Evolutionary conservation across 2,113 vertebrate genomes (phyloP).

Genomic region (Pithys albifrons): DNA sequence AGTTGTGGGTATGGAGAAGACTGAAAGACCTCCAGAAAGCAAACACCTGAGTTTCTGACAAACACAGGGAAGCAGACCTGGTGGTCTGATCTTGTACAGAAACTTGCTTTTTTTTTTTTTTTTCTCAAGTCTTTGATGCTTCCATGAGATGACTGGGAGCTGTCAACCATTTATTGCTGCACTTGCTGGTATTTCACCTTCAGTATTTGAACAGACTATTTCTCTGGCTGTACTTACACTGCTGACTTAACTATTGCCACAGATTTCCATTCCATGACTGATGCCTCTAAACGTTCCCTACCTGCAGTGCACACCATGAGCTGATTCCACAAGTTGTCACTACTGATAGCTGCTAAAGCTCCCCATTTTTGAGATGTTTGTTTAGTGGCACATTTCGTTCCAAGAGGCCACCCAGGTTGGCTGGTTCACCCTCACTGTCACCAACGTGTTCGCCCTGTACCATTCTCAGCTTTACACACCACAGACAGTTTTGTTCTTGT

Average conservation of each 20-base stretch:
- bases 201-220: neutral
- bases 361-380: rapidly evolving
- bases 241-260: rapidly evolving
- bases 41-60: neutral
- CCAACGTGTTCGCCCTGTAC: neutral
- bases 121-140: neutral
- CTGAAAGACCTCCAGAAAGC: neutral
- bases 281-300: neutral
- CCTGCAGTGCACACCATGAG: neutral
- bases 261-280: neutral
- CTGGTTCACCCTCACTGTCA: neutral
- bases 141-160: neutral
- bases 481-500: neutral
- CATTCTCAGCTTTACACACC: neutral
- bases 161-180: neutral
- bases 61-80: neutral
- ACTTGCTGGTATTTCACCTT: neutral
- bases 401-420: neutral
- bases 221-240: neutral
- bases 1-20: neutral
- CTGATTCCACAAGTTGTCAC: neutral
- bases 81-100: neutral
- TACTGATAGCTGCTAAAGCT: neutral
- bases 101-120: neutral
- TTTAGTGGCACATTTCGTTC: neutral